Conservation (phyloP, 2,797 vertebrate genomes). For the Moxostoma hubbsi region DNA sequence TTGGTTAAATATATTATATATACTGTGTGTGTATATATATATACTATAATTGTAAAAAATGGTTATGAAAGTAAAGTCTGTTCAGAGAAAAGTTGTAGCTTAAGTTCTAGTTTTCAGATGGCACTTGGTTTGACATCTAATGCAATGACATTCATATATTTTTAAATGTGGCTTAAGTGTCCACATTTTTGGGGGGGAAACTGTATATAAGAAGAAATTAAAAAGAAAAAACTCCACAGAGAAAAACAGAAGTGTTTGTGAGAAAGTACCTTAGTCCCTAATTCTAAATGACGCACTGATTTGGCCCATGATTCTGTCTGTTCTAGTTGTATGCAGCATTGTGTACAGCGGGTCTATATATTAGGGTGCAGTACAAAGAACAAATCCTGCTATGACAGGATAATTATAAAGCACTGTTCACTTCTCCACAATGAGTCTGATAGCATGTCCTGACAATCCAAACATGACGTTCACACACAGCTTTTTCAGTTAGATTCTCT, state of each 20-base stretch:
- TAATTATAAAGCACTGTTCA: constrained; percentile 74
- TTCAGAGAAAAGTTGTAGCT: neutral
- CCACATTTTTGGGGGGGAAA: neutral
- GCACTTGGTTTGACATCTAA: neutral
- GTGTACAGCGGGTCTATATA: constrained; percentile 66
- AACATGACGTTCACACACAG: constrained; percentile 49
- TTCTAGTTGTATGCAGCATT: constrained; percentile 56
- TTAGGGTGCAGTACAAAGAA: constrained; percentile 65
- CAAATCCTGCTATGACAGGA: constrained; percentile 63
- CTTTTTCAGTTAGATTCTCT: constrained; percentile 51
- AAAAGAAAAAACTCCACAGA: neutral
- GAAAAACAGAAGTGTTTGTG: constrained; percentile 23
- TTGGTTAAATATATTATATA: no score
- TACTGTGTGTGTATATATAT: no score
- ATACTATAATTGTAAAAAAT: no score
- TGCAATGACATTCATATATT: neutral
- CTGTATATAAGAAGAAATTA: neutral
- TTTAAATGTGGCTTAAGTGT: neutral
- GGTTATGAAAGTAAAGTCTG: no score
- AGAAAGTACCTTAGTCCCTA: constrained; percentile 31
- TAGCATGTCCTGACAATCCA: constrained; percentile 70
- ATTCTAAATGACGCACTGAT: constrained; percentile 18
- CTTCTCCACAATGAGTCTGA: constrained; percentile 63
- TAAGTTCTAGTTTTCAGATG: neutral
- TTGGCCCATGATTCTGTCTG: constrained; percentile 48